Conservation (phyloP, 2,888 invertebrate genomes). For the Spodoptera exigua region DNA sequence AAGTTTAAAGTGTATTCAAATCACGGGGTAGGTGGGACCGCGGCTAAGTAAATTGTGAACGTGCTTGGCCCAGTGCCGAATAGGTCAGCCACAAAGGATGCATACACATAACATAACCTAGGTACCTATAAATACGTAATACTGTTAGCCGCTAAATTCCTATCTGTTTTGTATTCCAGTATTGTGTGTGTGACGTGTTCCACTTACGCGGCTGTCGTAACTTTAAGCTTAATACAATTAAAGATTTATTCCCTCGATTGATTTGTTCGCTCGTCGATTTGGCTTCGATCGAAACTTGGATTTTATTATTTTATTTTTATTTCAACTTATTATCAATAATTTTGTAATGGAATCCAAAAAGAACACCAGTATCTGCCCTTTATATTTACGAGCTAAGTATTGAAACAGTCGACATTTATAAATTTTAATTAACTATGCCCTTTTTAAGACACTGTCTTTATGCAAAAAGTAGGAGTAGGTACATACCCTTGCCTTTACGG, state of each 20-base stretch:
- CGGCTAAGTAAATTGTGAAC: conserved; percentile 87
- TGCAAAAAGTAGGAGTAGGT: too few relatives aligned
- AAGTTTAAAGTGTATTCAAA: conserved; percentile 80
- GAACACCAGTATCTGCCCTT: too few relatives aligned
- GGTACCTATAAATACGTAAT: conserved; percentile 53
- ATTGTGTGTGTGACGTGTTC: conserved; percentile 33
- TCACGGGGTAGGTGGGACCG: conserved; percentile 77
- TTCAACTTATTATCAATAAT: too few relatives aligned
- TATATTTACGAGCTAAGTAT: too few relatives aligned
- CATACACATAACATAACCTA: conserved; percentile 62
- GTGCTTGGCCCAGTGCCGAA: conserved; percentile 86
- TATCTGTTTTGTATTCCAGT: conserved; percentile 52
- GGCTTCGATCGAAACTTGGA: background rate
- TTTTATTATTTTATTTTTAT: too few relatives aligned
- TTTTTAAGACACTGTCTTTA: too few relatives aligned
- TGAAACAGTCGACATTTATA: too few relatives aligned
- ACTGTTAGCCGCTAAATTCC: conserved; percentile 53
- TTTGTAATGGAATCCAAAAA: too few relatives aligned
- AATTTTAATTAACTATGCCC: too few relatives aligned
- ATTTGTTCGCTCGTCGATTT: too few relatives aligned
- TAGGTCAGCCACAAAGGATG: conserved; percentile 75
- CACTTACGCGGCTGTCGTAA: conserved; percentile 24
- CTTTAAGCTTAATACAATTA: background rate
- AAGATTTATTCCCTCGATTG: too few relatives aligned
- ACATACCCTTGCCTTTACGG: too few relatives aligned